phyloP scores from a whole-genome alignment of 1,140 invertebrate species.

The Chelonus insularis region DNA sequence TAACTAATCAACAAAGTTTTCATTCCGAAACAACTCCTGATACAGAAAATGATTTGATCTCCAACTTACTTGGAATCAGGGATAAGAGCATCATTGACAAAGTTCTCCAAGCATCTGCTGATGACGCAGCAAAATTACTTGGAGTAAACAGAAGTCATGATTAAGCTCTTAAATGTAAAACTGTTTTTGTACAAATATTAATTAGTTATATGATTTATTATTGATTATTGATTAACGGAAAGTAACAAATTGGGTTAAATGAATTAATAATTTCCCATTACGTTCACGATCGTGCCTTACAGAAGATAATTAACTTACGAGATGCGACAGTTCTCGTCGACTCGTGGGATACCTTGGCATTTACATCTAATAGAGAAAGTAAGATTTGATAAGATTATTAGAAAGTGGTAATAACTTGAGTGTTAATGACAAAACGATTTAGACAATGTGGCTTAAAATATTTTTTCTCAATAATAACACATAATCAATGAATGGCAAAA shows the following conservation, averaged over 20 bases:
- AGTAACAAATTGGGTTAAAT: conserved; percentile 8
- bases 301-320: conserved; percentile 29
- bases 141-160: conserved; percentile 69
- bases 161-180: conserved; percentile 34
- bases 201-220: background rate
- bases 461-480: background rate
- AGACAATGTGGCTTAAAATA: background rate
- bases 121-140: conserved; percentile 84
- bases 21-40: conserved; percentile 40
- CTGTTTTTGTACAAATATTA: background rate
- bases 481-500: no score
- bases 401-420: background rate
- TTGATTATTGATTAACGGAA: background rate
- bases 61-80: conserved; percentile 84
- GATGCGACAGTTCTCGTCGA: conserved; percentile 13
- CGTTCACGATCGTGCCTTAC: conserved; percentile 49
- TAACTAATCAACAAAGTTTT: conserved; percentile 58
- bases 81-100: conserved; percentile 86
- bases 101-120: conserved; percentile 77
- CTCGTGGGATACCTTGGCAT: conserved; percentile 23
- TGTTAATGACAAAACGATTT: background rate
- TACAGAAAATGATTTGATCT: conserved; percentile 76
- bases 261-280: conserved; percentile 24
- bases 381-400: conserved; percentile 1
- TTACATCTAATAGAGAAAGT: conserved; percentile 14